Evolutionary conservation across 2,113 vertebrate genomes (phyloP), one percentile per base, ranked within the genome.

Genomic region (Oreochromis aureus): DNA sequence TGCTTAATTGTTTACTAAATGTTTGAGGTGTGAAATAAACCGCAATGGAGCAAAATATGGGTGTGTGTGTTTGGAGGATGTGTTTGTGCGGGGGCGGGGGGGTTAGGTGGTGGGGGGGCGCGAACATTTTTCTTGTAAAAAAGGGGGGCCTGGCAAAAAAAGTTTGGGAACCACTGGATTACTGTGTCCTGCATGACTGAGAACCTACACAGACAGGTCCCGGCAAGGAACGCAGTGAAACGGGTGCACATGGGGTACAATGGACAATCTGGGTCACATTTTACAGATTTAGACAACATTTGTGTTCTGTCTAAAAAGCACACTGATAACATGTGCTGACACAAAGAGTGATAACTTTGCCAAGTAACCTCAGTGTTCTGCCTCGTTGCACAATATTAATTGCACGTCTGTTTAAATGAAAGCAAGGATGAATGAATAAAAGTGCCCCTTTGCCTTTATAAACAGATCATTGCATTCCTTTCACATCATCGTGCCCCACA

Each of bases 301-400:
- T 0, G 0, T 1, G 44, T 76, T 27, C 18, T 51, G 6, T 32
- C 44, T 32, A 32, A 32, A 73, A 10, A 85, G 73, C 69, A 48
- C 15, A 87, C 7, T 63, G 58, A 63, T 11, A 63, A n/a, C 32
- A 19, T 63, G 59, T 63, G 59, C 59, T 63, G 16, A 63, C 59
- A 63, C 59, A 87, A 66, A 71, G 81, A 55, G 71, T 15, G 46
- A 11, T 22, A 82, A 71, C 61, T 61, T 55, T 84, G 39, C 63
- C 71, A 85, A 46, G 80, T 58, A 82, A 66, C 58, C 69, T 16
- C 22, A 81, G 15, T 79, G 51, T 66, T 88, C 61, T 78, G 86
- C 80, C 54, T 27, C 30, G 55, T 89, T 95, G 81, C 63, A 46
- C 87, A 91, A 88, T 66, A 58, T 59, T 76, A 82, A 93, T 90